Percentiles rank a stretch among this genome's conserved stretches.
phyloP scores from a whole-genome alignment of 1,140 invertebrate genomes.

The Acromyrmex echinatior region DNA sequence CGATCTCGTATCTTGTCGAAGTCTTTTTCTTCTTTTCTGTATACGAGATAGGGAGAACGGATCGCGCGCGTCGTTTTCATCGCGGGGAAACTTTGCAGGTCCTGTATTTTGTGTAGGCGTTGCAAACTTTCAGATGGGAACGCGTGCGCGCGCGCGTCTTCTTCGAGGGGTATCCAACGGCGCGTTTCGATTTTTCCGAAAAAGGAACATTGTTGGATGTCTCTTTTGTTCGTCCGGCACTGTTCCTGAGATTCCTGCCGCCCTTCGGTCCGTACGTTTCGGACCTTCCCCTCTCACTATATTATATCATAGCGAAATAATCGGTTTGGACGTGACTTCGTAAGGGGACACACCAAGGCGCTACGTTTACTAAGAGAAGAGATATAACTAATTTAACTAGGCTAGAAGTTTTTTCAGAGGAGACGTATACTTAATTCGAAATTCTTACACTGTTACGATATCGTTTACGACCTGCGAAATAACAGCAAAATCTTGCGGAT shows the following conservation, averaged over 20 bases:
- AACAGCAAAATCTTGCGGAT: constrained; percentile 75
- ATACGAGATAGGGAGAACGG: constrained; percentile 55
- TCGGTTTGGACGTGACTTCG: constrained; percentile 47
- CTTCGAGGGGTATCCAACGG: constrained; percentile 1
- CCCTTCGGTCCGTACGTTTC: not conserved
- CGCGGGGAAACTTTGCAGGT: constrained; percentile 70
- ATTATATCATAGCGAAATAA: constrained; percentile 67
- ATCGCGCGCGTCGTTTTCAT: constrained; percentile 58
- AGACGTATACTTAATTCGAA: constrained; percentile 67
- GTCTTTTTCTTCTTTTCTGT: not conserved
- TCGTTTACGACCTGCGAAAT: constrained; percentile 52
- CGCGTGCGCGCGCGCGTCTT: not conserved
- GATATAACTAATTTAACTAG: constrained; percentile 72
- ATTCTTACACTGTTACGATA: constrained; percentile 23
- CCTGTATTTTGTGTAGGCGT: constrained; percentile 78
- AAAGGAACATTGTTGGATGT: not conserved
- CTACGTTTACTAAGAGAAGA: constrained; percentile 44
- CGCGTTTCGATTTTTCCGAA: constrained; percentile 37
- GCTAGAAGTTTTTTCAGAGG: constrained; percentile 23
- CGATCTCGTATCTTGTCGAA: constrained; percentile 44
- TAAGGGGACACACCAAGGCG: constrained; percentile 17
- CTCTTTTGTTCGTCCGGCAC: constrained; percentile 43
- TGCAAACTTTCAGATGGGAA: constrained; percentile 74
- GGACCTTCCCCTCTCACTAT: constrained; percentile 27
- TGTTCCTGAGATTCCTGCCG: constrained; percentile 51